Evolutionary conservation across 2,113 vertebrate species (phyloP), one percentile per base, ranked within the genome.

Genomic region (Gavialis gangeticus): DNA sequence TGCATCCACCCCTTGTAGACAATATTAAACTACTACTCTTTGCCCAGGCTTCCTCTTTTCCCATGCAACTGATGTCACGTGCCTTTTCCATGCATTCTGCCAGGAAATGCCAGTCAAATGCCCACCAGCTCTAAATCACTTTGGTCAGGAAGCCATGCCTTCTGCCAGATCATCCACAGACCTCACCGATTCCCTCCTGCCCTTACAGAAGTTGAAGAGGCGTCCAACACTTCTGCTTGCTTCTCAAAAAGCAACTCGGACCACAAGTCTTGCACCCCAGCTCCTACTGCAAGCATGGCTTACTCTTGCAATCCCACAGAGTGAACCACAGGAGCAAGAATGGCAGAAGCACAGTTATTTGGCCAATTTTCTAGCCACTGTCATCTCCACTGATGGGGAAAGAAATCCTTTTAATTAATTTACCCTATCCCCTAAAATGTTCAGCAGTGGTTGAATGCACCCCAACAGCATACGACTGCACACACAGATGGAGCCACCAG

Each of bases 371-470:
- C 19, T 34, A 89, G 22, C 28, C 58, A 3, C 92, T 86, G 4
- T 5, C 0, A 1, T 81, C 87, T 84, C 85, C n/a, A 1, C 30
- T 60, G 76, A 79, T 66, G 7, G 54, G 75, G 82, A 64, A 46
- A 94, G 91, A 92, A 92, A 94, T 94, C 83, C 85, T 89, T 95
- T 19, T 57, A 30, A 82, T 63, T 89, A 46, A 34, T 5, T 57
- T 67, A 89, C 30, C 58, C 55, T 77, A 77, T 85, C 56, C 55
- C 83, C 82, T 78, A 73, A 90, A 95, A 88, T 2, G 46, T 46
- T 46, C 9, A 88, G 87, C 87, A 71, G 66, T 0, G 75, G 85
- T 18, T 89, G n/a, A 79, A 62, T 85, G 85, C 2, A 24, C 4
- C 85, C 56, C 55, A 62, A 28, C 21, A 37, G 66, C 0, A 3